Evolutionary conservation across 2,113 vertebrate species (phyloP).

Genomic region (Recurvirostra avosetta): DNA sequence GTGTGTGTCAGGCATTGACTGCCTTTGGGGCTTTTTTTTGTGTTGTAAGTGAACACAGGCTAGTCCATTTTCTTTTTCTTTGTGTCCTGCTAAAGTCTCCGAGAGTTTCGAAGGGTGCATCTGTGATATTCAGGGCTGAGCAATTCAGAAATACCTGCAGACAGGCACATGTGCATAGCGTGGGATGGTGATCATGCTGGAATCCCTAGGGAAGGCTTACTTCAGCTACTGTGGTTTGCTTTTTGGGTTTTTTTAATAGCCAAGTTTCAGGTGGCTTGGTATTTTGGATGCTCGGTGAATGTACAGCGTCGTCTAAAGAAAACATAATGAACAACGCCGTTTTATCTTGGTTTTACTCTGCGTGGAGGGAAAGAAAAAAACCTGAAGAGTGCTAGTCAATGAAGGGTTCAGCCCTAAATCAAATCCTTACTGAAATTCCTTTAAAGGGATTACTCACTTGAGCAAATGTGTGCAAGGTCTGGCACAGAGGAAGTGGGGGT

Average conservation of each 20-base stretch:
- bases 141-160: neutral
- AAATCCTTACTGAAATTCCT: neutral
- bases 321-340: neutral
- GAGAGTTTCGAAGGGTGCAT: constrained; percentile 7
- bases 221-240: neutral
- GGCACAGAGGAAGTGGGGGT: neutral
- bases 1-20: constrained; percentile 23
- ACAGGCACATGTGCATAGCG: neutral
- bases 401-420: neutral
- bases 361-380: neutral
- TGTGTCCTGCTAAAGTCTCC: constrained; percentile 24
- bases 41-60: constrained; percentile 16
- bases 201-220: constrained; percentile 1
- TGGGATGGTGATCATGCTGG: neutral
- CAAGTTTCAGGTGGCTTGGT: neutral
- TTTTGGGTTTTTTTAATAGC: neutral
- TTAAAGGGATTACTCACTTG: neutral
- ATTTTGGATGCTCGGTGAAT: neutral
- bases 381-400: neutral
- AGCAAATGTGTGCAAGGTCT: neutral
- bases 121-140: constrained; percentile 28
- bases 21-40: constrained; percentile 56
- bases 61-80: constrained; percentile 25
- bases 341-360: neutral
- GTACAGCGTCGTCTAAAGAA: neutral